Percentiles rank a stretch among this genome's conserved stretches.
Conservation (phyloP, 2,797 vertebrate species). For the Enteromius radiatus region DNA sequence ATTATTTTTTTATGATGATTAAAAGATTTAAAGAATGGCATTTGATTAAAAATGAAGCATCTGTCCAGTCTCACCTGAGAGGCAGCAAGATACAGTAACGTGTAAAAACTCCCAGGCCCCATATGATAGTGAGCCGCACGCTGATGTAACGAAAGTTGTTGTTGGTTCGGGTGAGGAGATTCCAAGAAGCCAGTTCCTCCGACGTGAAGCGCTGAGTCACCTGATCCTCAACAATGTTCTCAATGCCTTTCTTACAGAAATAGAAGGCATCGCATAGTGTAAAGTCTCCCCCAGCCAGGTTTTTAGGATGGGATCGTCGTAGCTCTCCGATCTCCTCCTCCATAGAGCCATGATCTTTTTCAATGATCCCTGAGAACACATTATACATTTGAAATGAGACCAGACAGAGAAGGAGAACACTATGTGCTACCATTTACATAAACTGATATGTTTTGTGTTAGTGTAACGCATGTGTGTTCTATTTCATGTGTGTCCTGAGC, state of each 20-base stretch:
- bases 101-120: slow-evolving; percentile 88
- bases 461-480: not conserved
- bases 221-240: slow-evolving; percentile 93
- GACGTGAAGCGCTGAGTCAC: slow-evolving; percentile 97
- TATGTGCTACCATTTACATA: not conserved
- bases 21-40: not conserved
- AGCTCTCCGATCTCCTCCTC: slow-evolving; percentile 86
- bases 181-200: slow-evolving; percentile 94
- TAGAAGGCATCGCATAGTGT: slow-evolving; percentile 87
- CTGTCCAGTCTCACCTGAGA: slow-evolving; percentile 79
- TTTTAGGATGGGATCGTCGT: slow-evolving; percentile 63
- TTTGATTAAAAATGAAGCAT: slow-evolving; percentile 1
- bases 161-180: slow-evolving; percentile 95
- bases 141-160: slow-evolving; percentile 93
- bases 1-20: not conserved
- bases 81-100: slow-evolving; percentile 91
- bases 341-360: slow-evolving; percentile 87
- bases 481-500: not conserved
- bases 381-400: slow-evolving; percentile 3
- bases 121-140: slow-evolving; percentile 87
- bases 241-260: slow-evolving; percentile 91
- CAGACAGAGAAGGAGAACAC: not conserved
- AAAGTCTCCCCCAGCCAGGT: slow-evolving; percentile 75
- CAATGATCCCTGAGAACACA: slow-evolving; percentile 85
- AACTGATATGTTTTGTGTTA: not conserved